Evolutionary conservation across 2,888 invertebrate species (phyloP), one percentile per base, ranked within the genome.

Genomic region (Brachycybe producta): DNA sequence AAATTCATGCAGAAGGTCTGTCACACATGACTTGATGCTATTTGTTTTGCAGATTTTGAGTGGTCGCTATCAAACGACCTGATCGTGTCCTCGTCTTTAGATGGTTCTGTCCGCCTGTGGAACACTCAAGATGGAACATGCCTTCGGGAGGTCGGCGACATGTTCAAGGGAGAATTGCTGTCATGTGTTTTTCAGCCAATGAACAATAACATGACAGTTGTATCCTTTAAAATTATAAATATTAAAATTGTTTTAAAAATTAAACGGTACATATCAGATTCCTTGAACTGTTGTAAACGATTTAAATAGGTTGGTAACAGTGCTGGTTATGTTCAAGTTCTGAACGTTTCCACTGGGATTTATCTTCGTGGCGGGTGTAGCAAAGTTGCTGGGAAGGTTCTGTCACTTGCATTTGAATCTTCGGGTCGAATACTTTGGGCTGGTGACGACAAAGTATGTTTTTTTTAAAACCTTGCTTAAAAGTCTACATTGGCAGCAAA

Each of bases 51-150:
- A 69, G 84, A 78, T 49, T 81, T 84, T 66, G 84, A 83, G 65
- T 88, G 87, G 87, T 86, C 86, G 1, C 76, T 78, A 15, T 82
- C 83, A 26, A 88, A 87, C 70, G 87, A 87, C 68, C 68, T 84
- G 55, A 73, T 88, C 54, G 80, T 84, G 50, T 83, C 84, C 40
- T 79, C 80, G 55, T 83, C 82, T 2, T 65, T 78, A 60, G 85
- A 87, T 67, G 78, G 77, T 11, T 76, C 78, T 24, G 73, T 84
- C 45, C 73, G 80, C 59, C 72, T 87, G 53, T 87, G 86, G 87
- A 75, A 77, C 62, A 72, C 76, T 55, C 64, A 65, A 11, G 58
- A 64, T 35, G 70, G 73, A 23, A 59, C 62, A 36, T 80, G 81
- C 54, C 68, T 84, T 56, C 70, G 84, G 30, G 70, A 72, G 5